Base-by-base conservation (phyloP, 30 jellyfish, hydroid and myxozoan genomes). In the Cassiopea andromeda region DNA sequence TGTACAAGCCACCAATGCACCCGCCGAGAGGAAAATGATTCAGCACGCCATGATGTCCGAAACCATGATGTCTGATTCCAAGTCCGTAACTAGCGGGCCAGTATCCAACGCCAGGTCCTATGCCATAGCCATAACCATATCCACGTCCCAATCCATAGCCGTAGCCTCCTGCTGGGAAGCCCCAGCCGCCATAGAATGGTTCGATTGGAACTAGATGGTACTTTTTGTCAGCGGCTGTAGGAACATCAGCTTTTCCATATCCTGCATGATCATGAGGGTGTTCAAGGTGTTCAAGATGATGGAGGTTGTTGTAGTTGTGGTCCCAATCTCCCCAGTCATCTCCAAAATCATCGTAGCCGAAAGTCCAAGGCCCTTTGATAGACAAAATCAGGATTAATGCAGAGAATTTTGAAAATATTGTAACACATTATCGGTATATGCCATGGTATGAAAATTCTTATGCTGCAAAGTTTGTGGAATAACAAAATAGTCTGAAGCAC, bases 301-400 rank as follows among this genome's bases (percentile, higher is more conserved):
- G 97, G 89, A 96, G 92, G 89, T 92, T 92, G 77, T 92, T 94
- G 76, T 88, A 93, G 84, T 96, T 96, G 77, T 96, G 99, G 85
- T 96, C 99, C 99, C 99, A 96, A 85, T 96, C 99, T 17, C 88
- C 93, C 98, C 98, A 96, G 69, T 96, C 99, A 85, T 96, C 99
- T 15, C 99, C 99, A 75, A 89, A 96, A 70, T 92, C 97, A 77
- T 96, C 98, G 72, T 87, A 90, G 44, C 99, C 99, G 75, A 96
- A 96, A 19, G 95, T 81, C 99, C 99, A 96, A 44, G 98, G 97
- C 19, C 99, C 99, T 92, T 74, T 49, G 61, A 91, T 45, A 19
- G 19, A 44, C 27, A 60, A 18, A 73, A 50, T 1, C 13, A 76
- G 38, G 57, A n/a, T n/a, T n/a, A n/a, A n/a, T n/a, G n/a, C n/a